Conservation (phyloP, 2,888 invertebrate genomes). For the Stenodema calcarata region DNA sequence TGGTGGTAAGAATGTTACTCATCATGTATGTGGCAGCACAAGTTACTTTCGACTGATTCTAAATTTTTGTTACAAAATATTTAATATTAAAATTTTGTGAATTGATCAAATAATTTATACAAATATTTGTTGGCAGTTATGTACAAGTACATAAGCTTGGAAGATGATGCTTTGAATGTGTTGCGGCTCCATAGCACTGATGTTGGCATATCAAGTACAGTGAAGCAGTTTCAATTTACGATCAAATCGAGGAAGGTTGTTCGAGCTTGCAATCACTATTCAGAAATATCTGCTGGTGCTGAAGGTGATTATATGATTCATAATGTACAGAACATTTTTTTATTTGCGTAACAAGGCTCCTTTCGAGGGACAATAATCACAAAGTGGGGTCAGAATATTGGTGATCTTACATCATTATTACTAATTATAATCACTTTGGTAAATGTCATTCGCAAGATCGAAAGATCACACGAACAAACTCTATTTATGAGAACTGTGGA, state of each 20-base stretch:
- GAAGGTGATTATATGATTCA: conserved; percentile 70
- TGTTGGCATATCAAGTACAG: conserved; percentile 63
- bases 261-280: conserved; percentile 76
- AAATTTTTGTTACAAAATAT: no score
- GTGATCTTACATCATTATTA: no score
- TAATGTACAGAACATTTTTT: neutral
- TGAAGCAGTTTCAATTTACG: conserved; percentile 17
- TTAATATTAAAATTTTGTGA: no score
- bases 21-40: no score
- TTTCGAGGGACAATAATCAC: no score
- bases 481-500: neutral
- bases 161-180: conserved; percentile 62
- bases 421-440: no score
- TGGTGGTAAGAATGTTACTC: conserved; percentile 66
- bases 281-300: conserved; percentile 71
- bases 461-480: no score
- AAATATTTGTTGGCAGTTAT: conserved; percentile 68
- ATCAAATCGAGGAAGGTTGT: conserved; percentile 71
- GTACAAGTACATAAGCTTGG: conserved; percentile 78
- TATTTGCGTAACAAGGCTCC: no score
- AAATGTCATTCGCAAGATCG: no score
- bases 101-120: no score
- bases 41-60: no score
- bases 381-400: no score
- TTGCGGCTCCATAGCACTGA: conserved; percentile 62